phyloP scores from a whole-genome alignment of 2,888 invertebrate species.

The Junonia oenone region DNA sequence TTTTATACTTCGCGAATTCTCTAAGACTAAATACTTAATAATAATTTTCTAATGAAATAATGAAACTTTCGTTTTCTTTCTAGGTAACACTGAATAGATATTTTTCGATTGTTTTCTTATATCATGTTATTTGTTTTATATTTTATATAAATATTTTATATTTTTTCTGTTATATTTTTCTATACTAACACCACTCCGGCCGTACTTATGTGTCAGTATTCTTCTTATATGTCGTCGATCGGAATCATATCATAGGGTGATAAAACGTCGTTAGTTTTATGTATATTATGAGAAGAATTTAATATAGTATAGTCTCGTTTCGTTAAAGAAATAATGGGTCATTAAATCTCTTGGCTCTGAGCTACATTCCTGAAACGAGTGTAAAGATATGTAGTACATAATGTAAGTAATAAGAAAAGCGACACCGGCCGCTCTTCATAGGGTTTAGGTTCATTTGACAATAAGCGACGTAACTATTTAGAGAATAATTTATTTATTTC shows the following conservation, averaged over 20 bases:
- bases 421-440: constrained; percentile 35
- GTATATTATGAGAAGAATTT: constrained; percentile 22
- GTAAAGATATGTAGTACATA: constrained; percentile 57
- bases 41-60: background rate
- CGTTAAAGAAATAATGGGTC: background rate
- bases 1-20: background rate
- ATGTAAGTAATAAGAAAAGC: constrained; percentile 52
- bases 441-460: constrained; percentile 69
- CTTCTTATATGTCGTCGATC: constrained; percentile 33
- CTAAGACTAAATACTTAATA: background rate
- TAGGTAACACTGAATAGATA: constrained; percentile 3
- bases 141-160: constrained; percentile 32
- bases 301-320: constrained; percentile 1
- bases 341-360: background rate
- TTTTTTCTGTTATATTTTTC: constrained; percentile 34
- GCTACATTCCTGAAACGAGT: constrained; percentile 41
- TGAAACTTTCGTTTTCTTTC: background rate
- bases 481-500: constrained; percentile 75
- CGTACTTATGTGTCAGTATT: constrained; percentile 54
- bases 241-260: constrained; percentile 56
- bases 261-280: constrained; percentile 23
- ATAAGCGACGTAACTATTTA: constrained; percentile 69
- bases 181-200: constrained; percentile 34
- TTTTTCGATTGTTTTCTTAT: constrained; percentile 21
- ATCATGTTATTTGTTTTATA: constrained; percentile 33